Evolutionary conservation across 2,797 vertebrate species (phyloP), one percentile per base, ranked within the genome.

Genomic region (Enoplosus armatus): DNA sequence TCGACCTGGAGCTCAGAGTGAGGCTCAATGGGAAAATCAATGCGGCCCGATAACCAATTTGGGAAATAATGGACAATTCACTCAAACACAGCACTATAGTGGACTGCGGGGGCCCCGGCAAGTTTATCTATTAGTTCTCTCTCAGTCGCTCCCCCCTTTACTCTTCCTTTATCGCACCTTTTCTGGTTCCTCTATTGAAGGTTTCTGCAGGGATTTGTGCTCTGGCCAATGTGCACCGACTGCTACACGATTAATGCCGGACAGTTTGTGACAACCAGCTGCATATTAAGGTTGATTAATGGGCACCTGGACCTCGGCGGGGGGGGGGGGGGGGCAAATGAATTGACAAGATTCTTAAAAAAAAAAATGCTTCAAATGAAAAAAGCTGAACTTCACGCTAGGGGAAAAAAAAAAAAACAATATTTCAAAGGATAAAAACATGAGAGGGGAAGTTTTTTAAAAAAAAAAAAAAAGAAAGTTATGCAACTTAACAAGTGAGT

Each of bases 21-120:
- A 87, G 84, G 60, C 86, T 84, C 79, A 76, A 75, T 90, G 85
- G 73, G 78, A 89, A 93, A 95, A 95, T 95, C 94, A 94, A 95
- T 95, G 87, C 35, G 16, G 82, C 75, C 90, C 86, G 50, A 95
- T 94, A 94, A 94, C 80, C 90, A 94, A 94, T 94, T 90, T 90
- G 67, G 86, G 83, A 92, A 92, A 90, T 92, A 94, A 94, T 91
- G 88, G 88, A 90, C 87, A 89, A 93, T 94, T 92, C 87, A 89
- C 68, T 89, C 84, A 82, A 82, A 92, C 80, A 83, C 76, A 85
- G 84, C 82, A 68, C 83, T 83, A 65, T 73, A 78, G 76, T 63
- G 73, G 75, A 85, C 89, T 81, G 70, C 51, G 67, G 79, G 82
- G 83, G 39, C 67, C 83, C 83, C 15, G 67, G 70, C 56, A 62